Evolutionary conservation across 2,888 invertebrate genomes (phyloP).

Genomic region (Cosmopolites sordidus): DNA sequence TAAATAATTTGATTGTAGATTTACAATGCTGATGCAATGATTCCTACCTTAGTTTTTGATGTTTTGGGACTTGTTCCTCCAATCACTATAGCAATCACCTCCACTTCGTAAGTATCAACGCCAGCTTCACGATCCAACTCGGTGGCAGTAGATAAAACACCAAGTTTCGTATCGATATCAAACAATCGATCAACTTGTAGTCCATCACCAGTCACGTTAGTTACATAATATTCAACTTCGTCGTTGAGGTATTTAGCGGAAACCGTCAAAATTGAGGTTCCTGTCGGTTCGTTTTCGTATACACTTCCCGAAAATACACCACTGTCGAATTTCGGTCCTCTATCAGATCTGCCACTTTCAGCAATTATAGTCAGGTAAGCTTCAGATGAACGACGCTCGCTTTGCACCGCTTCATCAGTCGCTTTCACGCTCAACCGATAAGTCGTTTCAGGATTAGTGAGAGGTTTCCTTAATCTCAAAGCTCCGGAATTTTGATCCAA

Average conservation of each 20-base stretch:
- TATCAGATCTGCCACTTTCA: conserved; percentile 56
- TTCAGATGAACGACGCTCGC: conserved; percentile 82
- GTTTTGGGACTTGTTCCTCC: conserved; percentile 64
- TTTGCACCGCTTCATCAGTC: conserved; percentile 87
- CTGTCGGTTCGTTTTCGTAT: conserved; percentile 83
- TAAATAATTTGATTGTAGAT: too few relatives aligned
- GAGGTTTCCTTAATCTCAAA: conserved; percentile 60
- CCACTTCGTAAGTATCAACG: conserved; percentile 75
- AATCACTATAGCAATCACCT: conserved; percentile 78
- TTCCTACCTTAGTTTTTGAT: conserved; percentile 79
- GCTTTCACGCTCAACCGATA: conserved; percentile 83
- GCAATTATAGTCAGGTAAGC: conserved; percentile 76
- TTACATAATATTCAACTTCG: conserved; percentile 85
- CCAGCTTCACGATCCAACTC: conserved; percentile 81
- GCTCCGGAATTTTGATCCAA: conserved; percentile 78
- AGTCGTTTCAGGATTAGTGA: conserved; percentile 62
- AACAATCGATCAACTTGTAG: conserved; percentile 83
- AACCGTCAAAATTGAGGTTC: conserved; percentile 79
- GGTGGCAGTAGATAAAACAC: conserved; percentile 81
- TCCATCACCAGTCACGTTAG: conserved; percentile 72
- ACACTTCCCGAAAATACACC: conserved; percentile 71
- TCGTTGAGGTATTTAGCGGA: conserved; percentile 63
- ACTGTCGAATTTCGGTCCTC: conserved; percentile 58
- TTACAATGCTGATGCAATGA: too few relatives aligned
- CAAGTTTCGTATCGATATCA: conserved; percentile 83